phyloP scores from a whole-genome alignment of 2,113 vertebrate species.

The Dolichotis patagonum region DNA sequence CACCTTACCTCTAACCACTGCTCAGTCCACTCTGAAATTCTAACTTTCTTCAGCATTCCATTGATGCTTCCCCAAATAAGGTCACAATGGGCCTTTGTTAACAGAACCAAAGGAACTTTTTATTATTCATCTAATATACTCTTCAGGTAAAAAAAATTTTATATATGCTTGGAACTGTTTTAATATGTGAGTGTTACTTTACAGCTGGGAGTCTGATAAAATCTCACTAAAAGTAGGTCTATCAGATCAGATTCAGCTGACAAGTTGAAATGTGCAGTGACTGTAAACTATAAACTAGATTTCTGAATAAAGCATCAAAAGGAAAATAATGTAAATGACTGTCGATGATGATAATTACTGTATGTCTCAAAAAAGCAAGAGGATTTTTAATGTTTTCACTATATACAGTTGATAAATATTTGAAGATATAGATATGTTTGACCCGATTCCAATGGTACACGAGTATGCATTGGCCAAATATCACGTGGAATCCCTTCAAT shows the following conservation, averaged over 20 bases:
- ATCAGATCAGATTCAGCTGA: neutral
- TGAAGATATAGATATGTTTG: neutral
- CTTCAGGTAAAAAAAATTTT: neutral
- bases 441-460: neutral
- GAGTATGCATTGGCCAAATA: neutral
- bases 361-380: neutral
- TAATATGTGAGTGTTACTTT: neutral
- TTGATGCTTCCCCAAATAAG: neutral
- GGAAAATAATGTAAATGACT: neutral
- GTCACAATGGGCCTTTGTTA: slow-evolving; percentile 68
- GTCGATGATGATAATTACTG: neutral
- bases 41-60: neutral
- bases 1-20: slow-evolving; percentile 11
- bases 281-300: neutral
- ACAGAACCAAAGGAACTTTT: neutral
- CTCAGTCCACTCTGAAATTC: neutral
- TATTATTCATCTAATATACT: neutral
- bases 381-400: neutral
- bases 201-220: neutral
- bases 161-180: neutral
- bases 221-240: neutral
- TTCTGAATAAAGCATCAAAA: neutral
- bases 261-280: neutral
- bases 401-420: neutral
- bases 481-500: neutral